Base-by-base conservation (phyloP, 2,113 vertebrate genomes). In the Phoxinus phoxinus region DNA sequence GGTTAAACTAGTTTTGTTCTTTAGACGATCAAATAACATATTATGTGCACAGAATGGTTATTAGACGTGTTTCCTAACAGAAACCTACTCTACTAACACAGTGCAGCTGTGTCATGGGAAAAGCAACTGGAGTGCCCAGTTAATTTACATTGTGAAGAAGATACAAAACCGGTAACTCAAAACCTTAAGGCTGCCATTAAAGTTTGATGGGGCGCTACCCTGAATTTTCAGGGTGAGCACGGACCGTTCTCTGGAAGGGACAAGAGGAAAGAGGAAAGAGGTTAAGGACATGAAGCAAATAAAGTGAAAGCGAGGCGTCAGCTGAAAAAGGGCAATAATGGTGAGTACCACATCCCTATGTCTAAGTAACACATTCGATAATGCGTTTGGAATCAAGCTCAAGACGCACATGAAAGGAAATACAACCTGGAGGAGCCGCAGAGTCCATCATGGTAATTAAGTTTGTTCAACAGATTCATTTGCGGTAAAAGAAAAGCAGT, bases 141-240 rank as follows among this genome's bases (percentile, higher is more conserved):
- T 81, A 85, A 88, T 86, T 71, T 81, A 79, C 83, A 89, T 75
- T 79, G 83, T 79, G 88, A 93, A 90, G 91, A 94, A 90, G 91
- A 95, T 90, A 88, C 89, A 93, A 88, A 92, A 90, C 35, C 87
- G 90, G 95, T 95, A 95, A 95, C 53, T 80, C 84, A 85, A 94
- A 93, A 94, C 94, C 92, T 93, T 91, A 92, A 94, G 92, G 89
- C 84, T 73, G 67, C 83, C 89, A 87, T 95, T 93, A 95, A 95
- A 93, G 71, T 94, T 95, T 93, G 89, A 95, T 95, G 92, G 91
- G 91, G 81, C 69, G 87, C 90, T 90, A 90, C 86, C 84, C 83
- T 87, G 89, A 91, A 94, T 91, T 92, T 86, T 90, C 86, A 83
- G 37, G 81, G 86, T 86, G 58, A 84, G 79, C 81, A 74, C 30